Evolutionary conservation across 2,797 vertebrate species (phyloP).

Genomic region (Phrynocephalus guinanensis): DNA sequence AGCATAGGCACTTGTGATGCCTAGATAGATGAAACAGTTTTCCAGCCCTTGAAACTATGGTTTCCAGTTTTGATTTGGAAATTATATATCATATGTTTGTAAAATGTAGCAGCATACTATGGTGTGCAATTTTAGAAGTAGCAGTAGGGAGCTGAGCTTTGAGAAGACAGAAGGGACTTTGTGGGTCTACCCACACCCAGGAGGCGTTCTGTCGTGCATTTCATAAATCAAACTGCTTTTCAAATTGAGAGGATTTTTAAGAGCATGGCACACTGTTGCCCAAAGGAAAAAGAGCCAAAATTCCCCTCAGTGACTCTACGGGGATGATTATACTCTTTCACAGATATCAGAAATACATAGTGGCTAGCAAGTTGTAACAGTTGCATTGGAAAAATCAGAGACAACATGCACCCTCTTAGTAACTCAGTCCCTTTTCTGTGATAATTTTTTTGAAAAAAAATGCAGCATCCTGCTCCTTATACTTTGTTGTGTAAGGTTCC

Average conservation of each 20-base stretch:
- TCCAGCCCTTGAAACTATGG: neutral
- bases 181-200: neutral
- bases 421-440: no score
- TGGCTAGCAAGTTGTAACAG: no score
- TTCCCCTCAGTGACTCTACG: no score
- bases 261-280: neutral
- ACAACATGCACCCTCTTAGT: no score
- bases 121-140: neutral
- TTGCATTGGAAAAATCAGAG: no score
- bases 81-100: neutral
- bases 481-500: no score
- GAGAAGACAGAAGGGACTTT: neutral
- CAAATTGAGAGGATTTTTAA: neutral
- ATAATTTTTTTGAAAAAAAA: no score
- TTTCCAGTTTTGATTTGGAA: conserved; percentile 9
- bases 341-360: no score
- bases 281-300: neutral
- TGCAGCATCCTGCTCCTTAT: no score
- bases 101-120: neutral
- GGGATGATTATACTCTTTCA: no score
- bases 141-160: neutral
- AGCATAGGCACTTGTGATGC: neutral
- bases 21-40: neutral
- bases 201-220: neutral
- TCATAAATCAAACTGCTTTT: neutral